Conservation (phyloP, 2,797 vertebrate genomes). For the Pteropus rufus region DNA sequence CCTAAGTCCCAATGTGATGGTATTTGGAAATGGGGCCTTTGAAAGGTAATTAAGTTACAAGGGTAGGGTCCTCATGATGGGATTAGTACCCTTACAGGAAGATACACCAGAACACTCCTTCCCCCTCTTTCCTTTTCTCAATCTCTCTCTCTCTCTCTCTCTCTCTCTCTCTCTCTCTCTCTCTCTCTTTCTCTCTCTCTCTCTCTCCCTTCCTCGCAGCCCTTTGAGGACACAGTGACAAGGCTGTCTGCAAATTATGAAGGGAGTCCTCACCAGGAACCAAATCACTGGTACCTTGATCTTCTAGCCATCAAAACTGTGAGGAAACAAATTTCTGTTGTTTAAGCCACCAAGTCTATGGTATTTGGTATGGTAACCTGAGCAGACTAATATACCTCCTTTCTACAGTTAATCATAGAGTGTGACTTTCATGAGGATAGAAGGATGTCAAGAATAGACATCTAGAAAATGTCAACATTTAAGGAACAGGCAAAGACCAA, state of each 20-base stretch:
- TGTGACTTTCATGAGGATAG: neutral
- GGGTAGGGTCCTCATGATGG: no score
- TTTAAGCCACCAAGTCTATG: neutral
- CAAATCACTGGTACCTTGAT: neutral
- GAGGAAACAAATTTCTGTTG: neutral
- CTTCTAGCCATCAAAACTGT: neutral
- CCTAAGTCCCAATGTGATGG: neutral
- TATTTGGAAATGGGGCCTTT: neutral
- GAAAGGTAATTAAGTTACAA: neutral
- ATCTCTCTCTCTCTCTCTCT: neutral
- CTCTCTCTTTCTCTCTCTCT: neutral
- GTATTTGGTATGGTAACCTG: neutral
- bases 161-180: no score
- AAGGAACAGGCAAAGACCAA: neutral
- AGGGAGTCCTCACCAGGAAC: neutral
- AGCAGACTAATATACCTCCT: neutral
- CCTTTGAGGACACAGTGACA: neutral
- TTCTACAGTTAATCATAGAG: neutral
- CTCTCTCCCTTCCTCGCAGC: neutral
- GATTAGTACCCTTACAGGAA: neutral
- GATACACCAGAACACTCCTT: neutral
- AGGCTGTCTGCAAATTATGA: neutral
- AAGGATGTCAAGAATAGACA: neutral
- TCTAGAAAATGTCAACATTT: neutral
- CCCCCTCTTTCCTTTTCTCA: neutral